A percentile compares a stretch with the other conserved stretches of the same genome.
Evolutionary conservation across 2,888 invertebrate species (phyloP).

Genomic region (Capitulum mitella): DNA sequence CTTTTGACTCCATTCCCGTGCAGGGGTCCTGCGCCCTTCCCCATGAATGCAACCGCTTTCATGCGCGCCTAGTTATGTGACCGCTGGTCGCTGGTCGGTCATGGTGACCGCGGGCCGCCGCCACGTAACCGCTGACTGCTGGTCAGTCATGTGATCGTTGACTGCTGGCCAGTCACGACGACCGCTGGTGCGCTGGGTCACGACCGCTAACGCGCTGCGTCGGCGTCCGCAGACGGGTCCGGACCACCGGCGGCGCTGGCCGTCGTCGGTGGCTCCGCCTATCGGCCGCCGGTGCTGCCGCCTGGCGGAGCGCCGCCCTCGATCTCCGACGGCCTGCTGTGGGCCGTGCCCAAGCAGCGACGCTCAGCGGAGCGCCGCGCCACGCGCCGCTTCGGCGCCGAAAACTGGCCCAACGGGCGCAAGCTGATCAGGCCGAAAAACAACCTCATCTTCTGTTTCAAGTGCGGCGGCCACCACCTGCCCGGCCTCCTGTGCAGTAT

Average conservation of each 20-base stretch:
- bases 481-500: slow-evolving; percentile 72
- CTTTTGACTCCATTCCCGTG: too few species aligned
- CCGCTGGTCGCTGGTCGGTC: too few species aligned
- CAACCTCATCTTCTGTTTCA: slow-evolving; percentile 64
- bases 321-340: slow-evolving; percentile 58
- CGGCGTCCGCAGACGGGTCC: neutral
- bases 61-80: too few species aligned
- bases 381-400: slow-evolving; percentile 63
- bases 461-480: slow-evolving; percentile 79
- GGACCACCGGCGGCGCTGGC: neutral
- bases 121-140: too few species aligned
- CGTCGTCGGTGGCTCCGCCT: neutral
- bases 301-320: neutral
- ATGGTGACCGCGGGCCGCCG: too few species aligned
- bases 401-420: slow-evolving; percentile 53
- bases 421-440: slow-evolving; percentile 65
- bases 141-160: too few species aligned
- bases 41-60: too few species aligned
- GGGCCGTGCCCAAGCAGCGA: slow-evolving; percentile 73
- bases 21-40: too few species aligned
- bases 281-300: neutral
- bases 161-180: too few species aligned
- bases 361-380: slow-evolving; percentile 65
- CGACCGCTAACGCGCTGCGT: too few species aligned
- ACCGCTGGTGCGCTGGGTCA: too few species aligned